Conservation (phyloP, 2,888 invertebrate species). For the Dromius quadrimaculatus region DNA sequence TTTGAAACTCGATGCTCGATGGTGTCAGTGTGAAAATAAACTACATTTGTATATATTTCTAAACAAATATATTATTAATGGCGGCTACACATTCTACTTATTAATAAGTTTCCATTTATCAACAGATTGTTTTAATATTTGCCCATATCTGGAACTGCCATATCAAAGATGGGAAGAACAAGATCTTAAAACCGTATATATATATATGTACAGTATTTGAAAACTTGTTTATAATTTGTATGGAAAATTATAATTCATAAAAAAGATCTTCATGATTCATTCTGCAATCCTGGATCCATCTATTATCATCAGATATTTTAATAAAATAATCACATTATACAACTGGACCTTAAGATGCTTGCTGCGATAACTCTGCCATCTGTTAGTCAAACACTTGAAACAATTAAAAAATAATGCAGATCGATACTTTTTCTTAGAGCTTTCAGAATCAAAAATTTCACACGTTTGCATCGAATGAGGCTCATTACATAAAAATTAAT, state of each 20-base stretch:
- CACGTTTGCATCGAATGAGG: too few species aligned
- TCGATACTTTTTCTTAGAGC: too few species aligned
- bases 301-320: neutral
- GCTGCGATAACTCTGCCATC: too few species aligned
- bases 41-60: slow-evolving; percentile 62
- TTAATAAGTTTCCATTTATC: slow-evolving; percentile 55
- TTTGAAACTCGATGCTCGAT: slow-evolving; percentile 52
- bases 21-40: slow-evolving; percentile 64
- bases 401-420: too few species aligned
- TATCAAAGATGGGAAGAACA: slow-evolving; percentile 63
- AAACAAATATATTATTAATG: slow-evolving; percentile 59
- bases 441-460: too few species aligned
- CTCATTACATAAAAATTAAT: too few species aligned
- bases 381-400: too few species aligned
- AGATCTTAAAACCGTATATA: slow-evolving; percentile 59
- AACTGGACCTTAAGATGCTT: too few species aligned
- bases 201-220: slow-evolving; percentile 87
- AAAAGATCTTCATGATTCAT: slow-evolving; percentile 50
- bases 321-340: too few species aligned
- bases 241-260: slow-evolving; percentile 74
- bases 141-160: slow-evolving; percentile 68
- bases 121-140: slow-evolving; percentile 64
- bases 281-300: neutral
- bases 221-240: slow-evolving; percentile 86
- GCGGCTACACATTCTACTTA: slow-evolving; percentile 61